Evolutionary conservation across 2,888 invertebrate genomes (phyloP).

Genomic region (Synergus laeviventris): DNA sequence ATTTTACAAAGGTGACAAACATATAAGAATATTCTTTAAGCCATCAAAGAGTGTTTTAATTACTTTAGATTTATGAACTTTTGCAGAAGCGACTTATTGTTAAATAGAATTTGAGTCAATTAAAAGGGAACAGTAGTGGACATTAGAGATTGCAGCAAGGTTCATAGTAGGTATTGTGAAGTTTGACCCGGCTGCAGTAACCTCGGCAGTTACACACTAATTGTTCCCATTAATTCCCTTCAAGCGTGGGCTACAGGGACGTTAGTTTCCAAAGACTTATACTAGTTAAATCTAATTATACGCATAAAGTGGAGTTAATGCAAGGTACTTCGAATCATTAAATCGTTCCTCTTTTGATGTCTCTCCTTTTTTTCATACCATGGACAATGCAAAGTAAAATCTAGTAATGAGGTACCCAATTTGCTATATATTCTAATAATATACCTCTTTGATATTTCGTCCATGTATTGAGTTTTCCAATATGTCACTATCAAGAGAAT

Average conservation of each 20-base stretch:
- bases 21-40: too few relatives aligned
- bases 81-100: background rate
- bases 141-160: slow-evolving; percentile 30
- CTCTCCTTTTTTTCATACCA: background rate
- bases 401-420: too few relatives aligned
- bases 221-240: slow-evolving; percentile 36
- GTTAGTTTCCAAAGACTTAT: slow-evolving; percentile 34
- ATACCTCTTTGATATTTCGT: too few relatives aligned
- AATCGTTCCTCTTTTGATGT: too few relatives aligned
- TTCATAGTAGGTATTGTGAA: slow-evolving; percentile 19
- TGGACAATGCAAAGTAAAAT: too few relatives aligned
- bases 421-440: too few relatives aligned
- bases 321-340: background rate
- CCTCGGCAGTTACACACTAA: slow-evolving; percentile 32
- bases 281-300: slow-evolving; percentile 13
- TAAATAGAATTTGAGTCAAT: slow-evolving; percentile 24
- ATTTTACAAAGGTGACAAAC: too few relatives aligned
- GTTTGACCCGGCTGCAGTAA: slow-evolving; percentile 32
- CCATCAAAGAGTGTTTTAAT: slow-evolving; percentile 9
- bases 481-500: too few relatives aligned
- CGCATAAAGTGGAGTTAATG: slow-evolving; percentile 1
- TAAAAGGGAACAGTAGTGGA: slow-evolving; percentile 21
- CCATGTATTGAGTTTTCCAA: too few relatives aligned
- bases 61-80: background rate
- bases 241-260: slow-evolving; percentile 23